Conservation (phyloP, 1,140 invertebrate genomes). For the Drosophila repletoides region DNA sequence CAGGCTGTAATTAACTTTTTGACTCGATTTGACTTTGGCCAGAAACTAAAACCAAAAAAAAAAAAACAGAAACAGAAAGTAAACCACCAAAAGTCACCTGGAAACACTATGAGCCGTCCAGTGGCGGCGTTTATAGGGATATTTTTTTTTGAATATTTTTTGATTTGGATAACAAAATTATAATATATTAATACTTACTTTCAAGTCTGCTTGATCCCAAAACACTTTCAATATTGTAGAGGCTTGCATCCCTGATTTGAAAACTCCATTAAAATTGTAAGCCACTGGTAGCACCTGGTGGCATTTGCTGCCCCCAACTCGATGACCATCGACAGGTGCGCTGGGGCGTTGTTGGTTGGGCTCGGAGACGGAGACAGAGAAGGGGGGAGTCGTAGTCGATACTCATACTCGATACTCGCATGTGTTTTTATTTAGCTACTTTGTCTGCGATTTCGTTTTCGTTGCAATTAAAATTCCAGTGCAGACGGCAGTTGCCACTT, state of each 20-base stretch:
- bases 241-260: too few species aligned
- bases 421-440: conserved; percentile 21
- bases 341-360: too few species aligned
- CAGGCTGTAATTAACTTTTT: conserved; percentile 73
- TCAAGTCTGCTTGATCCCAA: too few species aligned
- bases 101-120: neutral
- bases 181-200: too few species aligned
- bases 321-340: conserved; percentile 41
- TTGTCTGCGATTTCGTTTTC: conserved; percentile 55
- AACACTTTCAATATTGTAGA: too few species aligned
- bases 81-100: conserved; percentile 7
- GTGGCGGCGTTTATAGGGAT: too few species aligned
- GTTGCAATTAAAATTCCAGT: conserved; percentile 75
- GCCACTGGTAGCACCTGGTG: conserved; percentile 5
- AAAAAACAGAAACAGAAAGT: conserved; percentile 53
- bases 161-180: too few species aligned
- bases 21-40: conserved; percentile 66
- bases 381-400: too few species aligned
- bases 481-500: conserved; percentile 32
- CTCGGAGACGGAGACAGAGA: too few species aligned
- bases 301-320: conserved; percentile 33
- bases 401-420: conserved; percentile 17
- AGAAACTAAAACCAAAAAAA: conserved; percentile 6
- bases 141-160: too few species aligned
- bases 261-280: neutral